phyloP scores from a whole-genome alignment of 2,113 vertebrate genomes.

The Carlito syrichta region DNA sequence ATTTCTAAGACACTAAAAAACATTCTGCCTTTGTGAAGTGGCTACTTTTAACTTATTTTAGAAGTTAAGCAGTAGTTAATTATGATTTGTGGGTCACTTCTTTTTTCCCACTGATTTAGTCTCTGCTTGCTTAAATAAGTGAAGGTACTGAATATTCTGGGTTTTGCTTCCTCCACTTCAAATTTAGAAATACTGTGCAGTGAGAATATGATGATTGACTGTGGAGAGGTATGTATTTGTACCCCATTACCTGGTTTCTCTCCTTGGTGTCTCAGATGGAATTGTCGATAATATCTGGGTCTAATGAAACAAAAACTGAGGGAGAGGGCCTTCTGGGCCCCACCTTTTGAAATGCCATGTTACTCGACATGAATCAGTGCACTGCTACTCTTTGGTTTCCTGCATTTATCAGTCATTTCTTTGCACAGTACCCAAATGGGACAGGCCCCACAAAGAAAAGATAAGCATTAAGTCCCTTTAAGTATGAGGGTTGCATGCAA shows the following conservation, averaged over 20 bases:
- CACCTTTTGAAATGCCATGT: background rate
- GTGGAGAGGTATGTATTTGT: slow-evolving; percentile 6
- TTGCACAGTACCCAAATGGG: background rate
- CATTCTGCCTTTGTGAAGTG: background rate
- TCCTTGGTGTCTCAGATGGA: background rate
- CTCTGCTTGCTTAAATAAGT: slow-evolving; percentile 29
- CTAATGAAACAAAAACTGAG: background rate
- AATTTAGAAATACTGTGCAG: slow-evolving; percentile 15
- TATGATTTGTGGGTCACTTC: background rate
- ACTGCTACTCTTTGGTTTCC: background rate
- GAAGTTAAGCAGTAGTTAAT: slow-evolving; percentile 6
- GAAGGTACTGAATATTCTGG: background rate
- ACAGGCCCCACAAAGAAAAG: background rate
- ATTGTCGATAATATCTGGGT: background rate
- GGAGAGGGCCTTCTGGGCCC: background rate
- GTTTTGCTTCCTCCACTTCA: background rate
- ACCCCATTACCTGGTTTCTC: background rate
- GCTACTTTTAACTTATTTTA: background rate
- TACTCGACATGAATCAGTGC: background rate
- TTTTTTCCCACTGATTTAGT: background rate
- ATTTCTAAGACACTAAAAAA: background rate
- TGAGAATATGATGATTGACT: background rate
- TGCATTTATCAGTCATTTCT: background rate
- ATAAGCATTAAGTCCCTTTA: background rate
- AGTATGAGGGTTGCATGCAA: background rate